phyloP scores from a whole-genome alignment of 2,113 vertebrate species.

The Poeciliopsis turrubarensis region DNA sequence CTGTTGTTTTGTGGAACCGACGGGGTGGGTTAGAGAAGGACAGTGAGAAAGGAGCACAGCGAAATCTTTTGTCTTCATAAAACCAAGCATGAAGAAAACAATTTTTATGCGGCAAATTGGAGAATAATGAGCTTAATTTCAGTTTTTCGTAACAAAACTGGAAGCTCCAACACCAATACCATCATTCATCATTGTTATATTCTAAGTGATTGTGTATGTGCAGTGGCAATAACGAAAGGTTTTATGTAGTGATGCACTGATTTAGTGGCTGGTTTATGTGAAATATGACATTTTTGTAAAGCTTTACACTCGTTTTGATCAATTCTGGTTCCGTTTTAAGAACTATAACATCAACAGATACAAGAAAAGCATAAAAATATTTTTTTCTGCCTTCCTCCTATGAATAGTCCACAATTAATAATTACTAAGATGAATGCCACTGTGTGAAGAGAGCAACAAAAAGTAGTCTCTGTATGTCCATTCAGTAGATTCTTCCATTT shows the following conservation, averaged over 20 bases:
- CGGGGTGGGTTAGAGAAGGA: conserved; percentile 23
- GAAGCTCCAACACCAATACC: too few species aligned
- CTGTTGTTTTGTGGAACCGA: conserved; percentile 47
- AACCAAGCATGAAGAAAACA: conserved; percentile 6
- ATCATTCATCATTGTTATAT: too few species aligned
- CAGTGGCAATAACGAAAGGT: too few species aligned
- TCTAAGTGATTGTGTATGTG: too few species aligned
- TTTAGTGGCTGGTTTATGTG: too few species aligned
- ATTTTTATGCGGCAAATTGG: conserved; percentile 4
- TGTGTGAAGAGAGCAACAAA: too few species aligned
- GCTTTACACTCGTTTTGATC: not conserved
- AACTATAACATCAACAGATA: not conserved
- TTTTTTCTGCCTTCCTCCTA: not conserved
- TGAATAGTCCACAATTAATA: too few species aligned
- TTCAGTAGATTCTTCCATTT: too few species aligned
- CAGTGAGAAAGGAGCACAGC: conserved; percentile 17
- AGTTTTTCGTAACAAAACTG: not conserved
- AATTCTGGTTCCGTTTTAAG: not conserved
- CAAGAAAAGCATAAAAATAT: not conserved
- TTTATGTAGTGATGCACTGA: too few species aligned
- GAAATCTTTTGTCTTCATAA: conserved; percentile 13
- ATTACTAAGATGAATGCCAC: too few species aligned
- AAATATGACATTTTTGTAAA: not conserved
- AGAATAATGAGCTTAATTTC: conserved; percentile 9
- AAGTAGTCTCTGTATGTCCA: too few species aligned